Base-by-base conservation (phyloP, 2,888 invertebrate species). In the Abscondita cerata region DNA sequence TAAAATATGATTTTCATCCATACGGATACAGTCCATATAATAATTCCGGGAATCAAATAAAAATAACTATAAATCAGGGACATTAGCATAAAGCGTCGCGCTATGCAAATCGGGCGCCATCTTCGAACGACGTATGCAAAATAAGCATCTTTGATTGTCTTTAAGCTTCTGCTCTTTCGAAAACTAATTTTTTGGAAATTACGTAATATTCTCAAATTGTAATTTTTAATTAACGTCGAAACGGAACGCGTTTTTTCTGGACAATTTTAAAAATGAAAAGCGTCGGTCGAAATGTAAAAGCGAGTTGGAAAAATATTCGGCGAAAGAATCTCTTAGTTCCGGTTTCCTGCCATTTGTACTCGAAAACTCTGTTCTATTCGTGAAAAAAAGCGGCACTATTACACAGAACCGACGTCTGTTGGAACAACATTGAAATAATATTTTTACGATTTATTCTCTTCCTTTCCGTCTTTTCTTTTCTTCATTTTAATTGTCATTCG, bases 11-110 rank as follows among this genome's bases (percentile, higher is more conserved):
- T 81, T 81, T 80, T 75, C 77, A 80, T 80, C 80, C 81, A 81
- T 81, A 81, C 81, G 81, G 81, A 81, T 81, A 81, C 81, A 81
- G 81, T 81, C 81, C 81, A 80, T 81, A 80, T 80, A 81, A 81
- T 81, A 81, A 81, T 81, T 81, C 73, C 79, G 78, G 73, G 80
- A 81, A 81, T 81, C 80, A 79, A 80, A 81, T 81, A 81, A 81
- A 81, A 81, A 81, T 81, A 81, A 80, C 79, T 69, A 78, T 81
- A 81, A 80, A 81, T 81, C 80, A 78, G 68, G 62, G 59, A 65
- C 73, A 78, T 80, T 80, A 79, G 79, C 80, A 80, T 80, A 81
- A 80, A 78, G 74, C 75, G 78, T 73, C 78, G 75, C 72, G 73
- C 74, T 78, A 80, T 81, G 80, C 79, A 79, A 80, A 81, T 80